These are phyloP conservation scores for Alcedo quadribrachys DNA, from an alignment of 2,797 vertebrate genomes.

Conservation along the genomic window DNA sequence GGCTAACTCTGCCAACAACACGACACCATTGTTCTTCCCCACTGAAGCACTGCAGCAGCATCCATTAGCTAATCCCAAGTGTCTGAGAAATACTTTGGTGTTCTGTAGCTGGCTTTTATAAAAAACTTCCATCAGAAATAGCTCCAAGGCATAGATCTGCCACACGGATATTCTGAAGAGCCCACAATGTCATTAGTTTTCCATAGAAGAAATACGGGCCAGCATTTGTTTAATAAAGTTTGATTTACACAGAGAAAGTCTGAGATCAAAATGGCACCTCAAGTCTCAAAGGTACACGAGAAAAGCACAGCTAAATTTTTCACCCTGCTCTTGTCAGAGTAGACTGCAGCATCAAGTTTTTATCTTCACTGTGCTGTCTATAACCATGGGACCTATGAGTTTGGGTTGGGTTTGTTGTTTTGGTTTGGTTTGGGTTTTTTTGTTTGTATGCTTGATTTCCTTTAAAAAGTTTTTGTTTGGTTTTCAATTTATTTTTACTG, in stretches of 20 bases:
- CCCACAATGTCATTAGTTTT: neutral
- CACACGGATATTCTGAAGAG: neutral
- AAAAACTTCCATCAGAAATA: neutral
- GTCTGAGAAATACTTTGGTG: neutral
- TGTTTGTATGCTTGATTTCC: neutral
- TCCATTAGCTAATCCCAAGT: conserved; percentile 10
- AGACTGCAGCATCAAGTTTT: neutral
- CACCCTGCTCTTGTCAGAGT: neutral
- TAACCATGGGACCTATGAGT: neutral
- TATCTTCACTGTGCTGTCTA: neutral
- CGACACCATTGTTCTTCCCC: conserved; percentile 11
- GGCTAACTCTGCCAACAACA: conserved; percentile 15
- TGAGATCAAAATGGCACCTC: neutral
- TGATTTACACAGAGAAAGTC: neutral
- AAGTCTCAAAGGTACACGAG: neutral
- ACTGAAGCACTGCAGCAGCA: neutral
- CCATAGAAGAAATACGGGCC: neutral
- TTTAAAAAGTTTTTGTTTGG: neutral
- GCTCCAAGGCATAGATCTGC: conserved; percentile 8
- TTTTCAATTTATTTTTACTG: neutral
- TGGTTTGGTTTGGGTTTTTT: neutral
- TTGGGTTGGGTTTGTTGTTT: neutral
- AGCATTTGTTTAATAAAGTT: neutral
- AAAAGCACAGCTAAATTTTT: neutral
- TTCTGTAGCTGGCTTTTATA: neutral